Conservation (phyloP, 2,888 invertebrate species). For the Dysmachus trigonus region DNA sequence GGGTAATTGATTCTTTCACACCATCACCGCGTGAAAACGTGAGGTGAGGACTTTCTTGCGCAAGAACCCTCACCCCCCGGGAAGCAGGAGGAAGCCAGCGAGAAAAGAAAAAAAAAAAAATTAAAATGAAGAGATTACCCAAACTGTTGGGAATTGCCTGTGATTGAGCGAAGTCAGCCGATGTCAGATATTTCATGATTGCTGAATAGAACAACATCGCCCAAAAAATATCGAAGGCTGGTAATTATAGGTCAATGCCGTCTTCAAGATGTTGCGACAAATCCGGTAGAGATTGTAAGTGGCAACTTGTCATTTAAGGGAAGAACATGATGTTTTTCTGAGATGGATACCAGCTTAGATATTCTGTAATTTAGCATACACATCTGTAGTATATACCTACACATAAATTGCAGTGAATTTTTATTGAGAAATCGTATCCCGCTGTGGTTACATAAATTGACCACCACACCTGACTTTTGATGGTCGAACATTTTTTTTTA, state of each 20-base stretch:
- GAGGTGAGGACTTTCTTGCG: not conserved
- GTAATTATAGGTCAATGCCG: not conserved
- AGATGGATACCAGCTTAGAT: not conserved
- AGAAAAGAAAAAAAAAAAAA: not conserved
- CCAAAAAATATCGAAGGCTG: not conserved
- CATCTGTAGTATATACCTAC: not conserved
- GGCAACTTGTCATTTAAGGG: not conserved
- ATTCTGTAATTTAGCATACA: not conserved
- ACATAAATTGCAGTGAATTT: too few relatives aligned
- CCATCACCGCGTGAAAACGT: not conserved
- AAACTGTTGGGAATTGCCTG: not conserved
- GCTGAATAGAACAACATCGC: not conserved
- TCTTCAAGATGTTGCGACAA: not conserved
- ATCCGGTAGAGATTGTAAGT: not conserved
- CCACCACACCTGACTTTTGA: too few relatives aligned
- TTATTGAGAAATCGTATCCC: too few relatives aligned
- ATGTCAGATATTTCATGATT: not conserved
- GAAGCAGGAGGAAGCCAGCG: not conserved
- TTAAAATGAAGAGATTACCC: not conserved
- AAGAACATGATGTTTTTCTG: not conserved
- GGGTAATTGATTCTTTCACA: slow-evolving; percentile 13
- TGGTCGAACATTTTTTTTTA: too few relatives aligned
- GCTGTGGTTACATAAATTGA: too few relatives aligned
- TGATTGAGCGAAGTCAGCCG: not conserved
- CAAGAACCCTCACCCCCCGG: not conserved